Conservation (phyloP, 2,113 vertebrate species). For the Phylloscopus whistleri region DNA sequence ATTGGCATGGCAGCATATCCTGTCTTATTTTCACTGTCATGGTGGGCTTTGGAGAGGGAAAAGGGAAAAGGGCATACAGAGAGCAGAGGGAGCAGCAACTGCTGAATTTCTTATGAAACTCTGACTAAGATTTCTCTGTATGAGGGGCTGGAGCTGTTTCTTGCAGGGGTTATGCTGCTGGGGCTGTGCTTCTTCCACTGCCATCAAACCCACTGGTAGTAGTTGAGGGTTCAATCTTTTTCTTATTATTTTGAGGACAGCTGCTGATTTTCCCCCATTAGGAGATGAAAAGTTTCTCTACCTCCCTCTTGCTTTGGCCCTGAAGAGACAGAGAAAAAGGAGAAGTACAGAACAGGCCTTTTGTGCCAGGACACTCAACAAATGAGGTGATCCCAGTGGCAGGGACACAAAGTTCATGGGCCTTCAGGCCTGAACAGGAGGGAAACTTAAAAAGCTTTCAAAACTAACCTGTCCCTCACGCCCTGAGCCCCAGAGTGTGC, state of each 20-base stretch:
- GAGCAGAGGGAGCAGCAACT: background rate
- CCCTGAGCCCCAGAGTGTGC: background rate
- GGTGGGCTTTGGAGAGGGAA: too few species aligned
- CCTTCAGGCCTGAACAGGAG: background rate
- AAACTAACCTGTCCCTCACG: background rate
- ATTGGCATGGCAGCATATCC: background rate
- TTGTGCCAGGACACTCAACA: background rate
- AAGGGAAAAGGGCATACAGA: background rate
- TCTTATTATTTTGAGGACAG: background rate
- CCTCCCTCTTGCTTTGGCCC: background rate
- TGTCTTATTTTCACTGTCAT: background rate
- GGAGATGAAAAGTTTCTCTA: background rate
- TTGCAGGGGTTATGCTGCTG: accelerated
- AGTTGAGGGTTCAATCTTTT: accelerated
- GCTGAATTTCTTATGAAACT: background rate
- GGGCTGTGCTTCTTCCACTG: background rate
- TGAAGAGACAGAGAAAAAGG: background rate
- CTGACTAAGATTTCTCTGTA: background rate
- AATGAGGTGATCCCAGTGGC: background rate
- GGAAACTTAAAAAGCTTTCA: background rate
- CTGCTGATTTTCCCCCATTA: background rate
- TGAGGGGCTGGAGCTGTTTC: background rate
- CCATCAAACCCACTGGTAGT: background rate
- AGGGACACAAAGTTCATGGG: background rate
- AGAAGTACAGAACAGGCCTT: background rate